Percentiles rank a stretch among this genome's conserved stretches.
These are phyloP conservation scores for Ditylenchus weischeri DNA, from an alignment of 2,888 invertebrate genomes.

Conservation along the genomic window DNA sequence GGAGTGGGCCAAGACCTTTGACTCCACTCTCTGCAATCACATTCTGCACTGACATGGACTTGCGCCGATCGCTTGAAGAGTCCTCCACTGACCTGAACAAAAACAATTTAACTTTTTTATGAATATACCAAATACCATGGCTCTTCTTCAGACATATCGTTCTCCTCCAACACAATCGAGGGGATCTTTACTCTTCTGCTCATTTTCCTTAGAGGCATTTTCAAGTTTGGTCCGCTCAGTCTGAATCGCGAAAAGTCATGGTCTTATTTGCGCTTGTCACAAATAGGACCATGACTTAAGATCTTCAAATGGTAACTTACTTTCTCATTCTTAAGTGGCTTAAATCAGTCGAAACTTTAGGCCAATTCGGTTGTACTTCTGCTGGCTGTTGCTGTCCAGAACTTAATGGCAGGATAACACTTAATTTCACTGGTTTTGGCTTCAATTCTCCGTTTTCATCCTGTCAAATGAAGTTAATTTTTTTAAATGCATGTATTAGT, in stretches of 20 bases:
- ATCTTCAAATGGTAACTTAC: no score
- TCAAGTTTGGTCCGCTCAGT: not conserved
- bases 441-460: not conserved
- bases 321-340: not conserved
- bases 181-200: not conserved
- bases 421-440: conserved; percentile 4
- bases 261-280: no score
- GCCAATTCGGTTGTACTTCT: not conserved
- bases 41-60: not conserved
- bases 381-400: not conserved
- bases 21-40: conserved; percentile 32
- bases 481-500: no score
- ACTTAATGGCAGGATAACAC: not conserved
- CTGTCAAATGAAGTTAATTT: no score
- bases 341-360: not conserved
- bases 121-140: not conserved
- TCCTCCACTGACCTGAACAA: conserved; percentile 6
- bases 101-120: not conserved
- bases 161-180: not conserved
- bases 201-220: not conserved
- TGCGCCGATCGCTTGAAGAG: not conserved
- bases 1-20: conserved; percentile 53
- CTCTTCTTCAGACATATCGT: conserved; percentile 10
- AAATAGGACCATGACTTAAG: no score
- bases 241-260: not conserved